These are phyloP conservation scores for Apocrypta bakeri DNA, from an alignment of 1,140 invertebrate species.

Conservation along the genomic window DNA sequence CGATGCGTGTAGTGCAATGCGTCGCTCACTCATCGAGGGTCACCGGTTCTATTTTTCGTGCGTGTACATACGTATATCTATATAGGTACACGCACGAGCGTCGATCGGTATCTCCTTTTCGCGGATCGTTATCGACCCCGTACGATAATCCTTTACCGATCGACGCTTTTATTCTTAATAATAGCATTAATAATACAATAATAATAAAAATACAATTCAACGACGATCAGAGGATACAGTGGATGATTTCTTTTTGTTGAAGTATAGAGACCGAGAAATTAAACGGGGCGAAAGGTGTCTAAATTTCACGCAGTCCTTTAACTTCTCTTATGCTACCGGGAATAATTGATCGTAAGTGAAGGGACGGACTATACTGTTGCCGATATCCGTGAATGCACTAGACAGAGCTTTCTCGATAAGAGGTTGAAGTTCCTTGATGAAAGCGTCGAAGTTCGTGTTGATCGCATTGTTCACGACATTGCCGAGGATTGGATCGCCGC, in stretches of 20 bases:
- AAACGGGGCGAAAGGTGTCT: not conserved
- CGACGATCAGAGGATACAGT: not conserved
- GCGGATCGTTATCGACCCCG: too few species aligned
- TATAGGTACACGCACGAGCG: not conserved
- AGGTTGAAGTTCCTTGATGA: slow-evolving; percentile 77
- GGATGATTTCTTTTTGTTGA: too few species aligned
- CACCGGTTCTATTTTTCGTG: slow-evolving; percentile 22
- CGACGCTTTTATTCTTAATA: too few species aligned
- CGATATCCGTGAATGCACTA: slow-evolving; percentile 75
- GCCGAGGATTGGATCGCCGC: slow-evolving; percentile 74
- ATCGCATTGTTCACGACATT: slow-evolving; percentile 78
- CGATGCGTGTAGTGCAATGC: not conserved
- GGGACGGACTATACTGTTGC: slow-evolving; percentile 76
- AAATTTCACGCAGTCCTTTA: too few species aligned
- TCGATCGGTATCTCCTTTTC: too few species aligned
- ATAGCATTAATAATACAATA: not conserved
- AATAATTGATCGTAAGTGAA: slow-evolving; percentile 77
- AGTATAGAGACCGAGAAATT: not conserved
- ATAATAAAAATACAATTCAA: slow-evolving; percentile 10
- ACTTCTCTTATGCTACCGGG: slow-evolving; percentile 63
- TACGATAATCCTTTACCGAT: too few species aligned
- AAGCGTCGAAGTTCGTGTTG: slow-evolving; percentile 78
- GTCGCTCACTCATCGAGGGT: slow-evolving; percentile 23
- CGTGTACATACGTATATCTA: not conserved
- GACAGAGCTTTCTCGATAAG: slow-evolving; percentile 76